A percentile compares a stretch with the other conserved stretches of the same genome.
phyloP scores from a whole-genome alignment of 64 coral and sea anemone genomes.

The Orbicella faveolata region DNA sequence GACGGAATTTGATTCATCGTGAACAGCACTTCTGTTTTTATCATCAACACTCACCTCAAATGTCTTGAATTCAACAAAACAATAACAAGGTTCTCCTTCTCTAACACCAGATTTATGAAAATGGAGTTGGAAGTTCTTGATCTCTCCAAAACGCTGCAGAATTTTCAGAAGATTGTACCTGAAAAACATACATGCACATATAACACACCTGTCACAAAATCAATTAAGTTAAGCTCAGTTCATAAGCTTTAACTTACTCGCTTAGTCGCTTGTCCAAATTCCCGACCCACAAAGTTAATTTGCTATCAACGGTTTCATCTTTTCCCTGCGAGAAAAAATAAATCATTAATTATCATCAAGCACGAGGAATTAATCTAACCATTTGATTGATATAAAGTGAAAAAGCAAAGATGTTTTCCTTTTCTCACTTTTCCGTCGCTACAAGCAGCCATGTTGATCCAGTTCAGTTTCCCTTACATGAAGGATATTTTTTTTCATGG shows the following conservation, averaged over 20 bases:
- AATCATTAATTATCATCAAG: not conserved
- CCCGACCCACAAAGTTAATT: slow-evolving; percentile 85
- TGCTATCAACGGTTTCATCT: slow-evolving; percentile 19
- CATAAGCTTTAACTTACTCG: slow-evolving; percentile 66
- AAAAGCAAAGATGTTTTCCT: too few relatives aligned
- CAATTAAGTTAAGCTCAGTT: not conserved
- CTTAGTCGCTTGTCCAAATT: slow-evolving; percentile 93
- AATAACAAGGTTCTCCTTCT: slow-evolving; percentile 92
- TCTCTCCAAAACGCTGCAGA: slow-evolving; percentile 85
- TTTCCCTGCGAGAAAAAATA: not conserved
- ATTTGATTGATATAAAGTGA: not conserved
- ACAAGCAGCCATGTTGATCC: not conserved
- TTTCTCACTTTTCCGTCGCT: not conserved
- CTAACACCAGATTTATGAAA: slow-evolving; percentile 92
- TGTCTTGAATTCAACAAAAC: slow-evolving; percentile 85
- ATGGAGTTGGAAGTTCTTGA: slow-evolving; percentile 90
- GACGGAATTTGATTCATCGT: not conserved
- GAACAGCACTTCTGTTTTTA: not conserved
- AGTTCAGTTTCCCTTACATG: not conserved
- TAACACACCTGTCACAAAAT: too few relatives aligned
- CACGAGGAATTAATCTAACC: too few relatives aligned
- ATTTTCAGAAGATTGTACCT: slow-evolving; percentile 96
- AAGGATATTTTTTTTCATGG: not conserved
- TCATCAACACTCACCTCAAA: slow-evolving; percentile 28
- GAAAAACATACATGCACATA: not conserved